These are phyloP conservation scores for Ostrea denselamellosa DNA, from an alignment of 1,140 invertebrate genomes.

Conservation along the genomic window DNA sequence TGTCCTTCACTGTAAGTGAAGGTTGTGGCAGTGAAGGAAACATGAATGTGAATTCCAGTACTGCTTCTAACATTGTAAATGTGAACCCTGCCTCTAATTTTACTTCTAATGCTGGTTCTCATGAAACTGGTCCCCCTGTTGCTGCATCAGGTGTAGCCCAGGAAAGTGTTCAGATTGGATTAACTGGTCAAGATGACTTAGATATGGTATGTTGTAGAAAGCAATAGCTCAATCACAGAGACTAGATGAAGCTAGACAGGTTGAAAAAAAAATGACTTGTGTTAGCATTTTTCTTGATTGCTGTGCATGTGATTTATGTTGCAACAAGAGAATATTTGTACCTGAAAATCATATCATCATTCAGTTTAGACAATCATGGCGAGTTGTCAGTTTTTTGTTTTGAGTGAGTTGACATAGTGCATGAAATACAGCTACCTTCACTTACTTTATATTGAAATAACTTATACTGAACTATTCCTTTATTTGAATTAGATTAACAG, in stretches of 20 bases:
- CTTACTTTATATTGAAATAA: no score
- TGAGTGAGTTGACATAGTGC: neutral
- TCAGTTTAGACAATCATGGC: neutral
- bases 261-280: neutral
- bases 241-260: neutral
- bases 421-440: neutral
- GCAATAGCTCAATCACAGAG: neutral
- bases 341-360: neutral
- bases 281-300: neutral
- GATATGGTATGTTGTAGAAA: neutral
- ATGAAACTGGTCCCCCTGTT: neutral
- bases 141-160: slow-evolving; percentile 13
- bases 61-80: neutral
- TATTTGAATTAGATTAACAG: no score
- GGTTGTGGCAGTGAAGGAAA: neutral
- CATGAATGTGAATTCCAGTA: neutral
- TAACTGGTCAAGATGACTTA: slow-evolving; percentile 7
- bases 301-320: neutral
- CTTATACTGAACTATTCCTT: no score
- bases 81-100: neutral
- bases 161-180: slow-evolving; percentile 11
- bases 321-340: neutral
- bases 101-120: slow-evolving; percentile 16
- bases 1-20: slow-evolving; percentile 42
- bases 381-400: neutral